phyloP scores from a whole-genome alignment of 92 coral and sea anemone genomes.

The Parazoanthus atlanticus region DNA sequence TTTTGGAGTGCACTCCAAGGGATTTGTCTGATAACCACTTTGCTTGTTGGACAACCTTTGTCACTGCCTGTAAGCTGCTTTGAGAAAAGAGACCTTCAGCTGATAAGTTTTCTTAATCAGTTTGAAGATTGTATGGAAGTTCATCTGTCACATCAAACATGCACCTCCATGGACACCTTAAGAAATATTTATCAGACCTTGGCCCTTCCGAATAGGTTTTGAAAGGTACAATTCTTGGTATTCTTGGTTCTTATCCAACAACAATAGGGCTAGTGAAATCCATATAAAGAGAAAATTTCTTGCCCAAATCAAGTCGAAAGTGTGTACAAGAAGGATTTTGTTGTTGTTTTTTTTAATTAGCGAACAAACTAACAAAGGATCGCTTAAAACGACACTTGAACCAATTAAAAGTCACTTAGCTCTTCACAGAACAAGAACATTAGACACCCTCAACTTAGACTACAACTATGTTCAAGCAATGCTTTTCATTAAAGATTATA shows the following conservation, averaged over 20 bases:
- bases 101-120: constrained; percentile 39
- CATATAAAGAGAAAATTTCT: constrained; percentile 64
- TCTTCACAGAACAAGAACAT: too few relatives aligned
- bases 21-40: constrained; percentile 58
- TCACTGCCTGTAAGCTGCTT: constrained; percentile 61
- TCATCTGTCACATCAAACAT: constrained; percentile 65
- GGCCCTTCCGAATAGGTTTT: constrained; percentile 65
- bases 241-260: constrained; percentile 61
- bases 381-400: constrained; percentile 55
- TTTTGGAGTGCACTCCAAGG: constrained; percentile 63
- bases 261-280: constrained; percentile 54
- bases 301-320: constrained; percentile 43
- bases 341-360: constrained; percentile 41
- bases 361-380: constrained; percentile 4
- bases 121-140: constrained; percentile 55
- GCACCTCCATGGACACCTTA: constrained; percentile 66
- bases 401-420: constrained; percentile 28
- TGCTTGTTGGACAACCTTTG: constrained; percentile 59
- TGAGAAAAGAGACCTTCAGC: constrained; percentile 39
- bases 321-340: constrained; percentile 36
- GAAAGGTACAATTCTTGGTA: constrained; percentile 62
- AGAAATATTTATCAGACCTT: constrained; percentile 54
- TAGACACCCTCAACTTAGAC: too few relatives aligned
- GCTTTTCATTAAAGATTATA: too few relatives aligned
- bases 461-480: too few relatives aligned